Evolutionary conservation across 2,888 invertebrate genomes (phyloP).

Genomic region (Ophion ventricosus): DNA sequence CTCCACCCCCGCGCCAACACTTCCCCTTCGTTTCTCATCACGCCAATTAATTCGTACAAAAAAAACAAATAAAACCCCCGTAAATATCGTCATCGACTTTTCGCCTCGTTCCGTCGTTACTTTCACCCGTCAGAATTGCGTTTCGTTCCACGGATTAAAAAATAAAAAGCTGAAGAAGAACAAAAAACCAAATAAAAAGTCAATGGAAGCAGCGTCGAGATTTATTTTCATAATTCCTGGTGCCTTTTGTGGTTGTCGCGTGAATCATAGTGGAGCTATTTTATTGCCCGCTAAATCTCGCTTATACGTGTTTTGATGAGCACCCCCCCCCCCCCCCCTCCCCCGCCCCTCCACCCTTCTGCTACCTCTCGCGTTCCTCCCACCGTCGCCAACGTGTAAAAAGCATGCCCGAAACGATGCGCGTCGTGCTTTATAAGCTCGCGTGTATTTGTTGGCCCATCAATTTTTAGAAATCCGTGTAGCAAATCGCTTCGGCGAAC

Average conservation of each 20-base stretch:
- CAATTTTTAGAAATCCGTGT: neutral
- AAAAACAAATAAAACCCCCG: neutral
- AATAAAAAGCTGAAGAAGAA: no score
- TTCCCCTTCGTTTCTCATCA: neutral
- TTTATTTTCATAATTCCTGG: conserved; percentile 25
- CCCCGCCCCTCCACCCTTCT: no score
- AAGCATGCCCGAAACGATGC: neutral
- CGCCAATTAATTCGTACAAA: neutral
- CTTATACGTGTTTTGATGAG: conserved; percentile 5
- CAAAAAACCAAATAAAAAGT: neutral
- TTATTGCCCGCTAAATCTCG: conserved; percentile 26
- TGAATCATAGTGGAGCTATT: conserved; percentile 15
- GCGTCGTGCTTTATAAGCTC: neutral
- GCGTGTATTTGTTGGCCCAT: neutral
- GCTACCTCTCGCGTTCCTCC: no score
- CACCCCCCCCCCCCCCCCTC: neutral
- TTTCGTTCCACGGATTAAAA: neutral
- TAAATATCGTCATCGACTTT: neutral
- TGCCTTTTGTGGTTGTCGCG: conserved; percentile 3
- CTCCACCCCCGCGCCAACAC: neutral
- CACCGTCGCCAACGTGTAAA: neutral
- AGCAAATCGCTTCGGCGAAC: neutral
- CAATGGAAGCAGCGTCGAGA: neutral
- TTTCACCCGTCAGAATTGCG: no score
- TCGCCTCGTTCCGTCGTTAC: neutral